Percentiles rank a stretch among this genome's conserved stretches.
Conservation (phyloP, 2,113 vertebrate species). For the Pomatostomus ruficeps region DNA sequence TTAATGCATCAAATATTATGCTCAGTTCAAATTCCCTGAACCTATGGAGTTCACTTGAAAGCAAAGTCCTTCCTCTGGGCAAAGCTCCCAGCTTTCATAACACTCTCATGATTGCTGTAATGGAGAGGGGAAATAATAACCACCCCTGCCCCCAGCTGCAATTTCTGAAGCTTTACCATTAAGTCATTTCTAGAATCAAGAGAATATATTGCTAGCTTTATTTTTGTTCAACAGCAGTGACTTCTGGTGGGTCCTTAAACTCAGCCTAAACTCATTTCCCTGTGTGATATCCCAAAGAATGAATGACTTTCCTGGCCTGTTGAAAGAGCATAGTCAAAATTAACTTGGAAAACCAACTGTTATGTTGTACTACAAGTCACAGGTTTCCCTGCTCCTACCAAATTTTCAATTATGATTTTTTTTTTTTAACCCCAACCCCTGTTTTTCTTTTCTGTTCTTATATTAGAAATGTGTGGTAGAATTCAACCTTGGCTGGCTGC, state of each 20-base stretch:
- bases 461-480: background rate
- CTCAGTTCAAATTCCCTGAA: constrained; percentile 7
- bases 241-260: background rate
- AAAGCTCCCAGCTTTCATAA: background rate
- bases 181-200: background rate
- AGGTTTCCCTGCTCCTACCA: background rate
- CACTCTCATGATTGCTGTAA: background rate
- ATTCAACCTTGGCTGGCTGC: background rate
- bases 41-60: background rate
- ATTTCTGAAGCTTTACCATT: background rate
- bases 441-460: background rate
- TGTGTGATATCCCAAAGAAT: background rate
- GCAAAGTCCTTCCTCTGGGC: constrained; percentile 9
- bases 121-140: background rate
- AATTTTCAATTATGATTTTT: background rate
- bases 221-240: background rate
- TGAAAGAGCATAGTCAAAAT: background rate
- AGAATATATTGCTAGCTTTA: background rate
- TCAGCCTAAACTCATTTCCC: background rate
- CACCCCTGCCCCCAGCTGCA: background rate
- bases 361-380: background rate
- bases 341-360: background rate
- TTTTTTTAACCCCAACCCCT: accelerated
- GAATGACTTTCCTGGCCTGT: background rate
- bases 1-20: constrained; percentile 8